Conservation (phyloP, 2,797 vertebrate genomes). For the Phyllotis vaccarum region DNA sequence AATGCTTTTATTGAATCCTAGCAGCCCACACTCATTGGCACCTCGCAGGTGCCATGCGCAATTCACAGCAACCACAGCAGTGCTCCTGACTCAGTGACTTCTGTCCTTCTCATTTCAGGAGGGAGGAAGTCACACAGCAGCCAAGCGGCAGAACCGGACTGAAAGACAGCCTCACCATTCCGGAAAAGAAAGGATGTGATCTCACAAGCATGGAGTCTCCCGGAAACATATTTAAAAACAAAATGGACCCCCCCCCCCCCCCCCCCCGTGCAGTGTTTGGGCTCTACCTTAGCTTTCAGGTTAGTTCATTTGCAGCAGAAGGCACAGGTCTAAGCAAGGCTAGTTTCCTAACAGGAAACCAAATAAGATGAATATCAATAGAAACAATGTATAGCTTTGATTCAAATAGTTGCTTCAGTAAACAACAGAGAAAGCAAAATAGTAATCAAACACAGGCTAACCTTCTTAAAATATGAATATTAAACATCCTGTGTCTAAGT, state of each 20-base stretch:
- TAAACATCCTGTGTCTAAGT: neutral
- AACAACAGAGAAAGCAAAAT: neutral
- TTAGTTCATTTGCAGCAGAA: neutral
- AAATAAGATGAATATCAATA: neutral
- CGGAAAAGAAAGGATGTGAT: neutral
- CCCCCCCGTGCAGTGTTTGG: too few species aligned
- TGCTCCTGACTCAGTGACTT: neutral
- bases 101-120: neutral
- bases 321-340: neutral
- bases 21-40: neutral
- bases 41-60: too few species aligned
- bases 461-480: slow-evolving; percentile 3
- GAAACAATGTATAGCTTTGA: neutral
- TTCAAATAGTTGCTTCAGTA: neutral
- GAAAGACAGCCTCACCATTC: neutral
- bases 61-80: neutral
- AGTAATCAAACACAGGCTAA: neutral
- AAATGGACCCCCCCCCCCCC: neutral
- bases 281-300: neutral
- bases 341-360: neutral
- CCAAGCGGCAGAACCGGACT: neutral
- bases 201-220: neutral
- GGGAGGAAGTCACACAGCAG: neutral
- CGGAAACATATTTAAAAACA: neutral
- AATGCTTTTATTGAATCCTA: neutral